Evolutionary conservation across 1,140 invertebrate species (phyloP).

Genomic region (Drosophila pseudoananassae): DNA sequence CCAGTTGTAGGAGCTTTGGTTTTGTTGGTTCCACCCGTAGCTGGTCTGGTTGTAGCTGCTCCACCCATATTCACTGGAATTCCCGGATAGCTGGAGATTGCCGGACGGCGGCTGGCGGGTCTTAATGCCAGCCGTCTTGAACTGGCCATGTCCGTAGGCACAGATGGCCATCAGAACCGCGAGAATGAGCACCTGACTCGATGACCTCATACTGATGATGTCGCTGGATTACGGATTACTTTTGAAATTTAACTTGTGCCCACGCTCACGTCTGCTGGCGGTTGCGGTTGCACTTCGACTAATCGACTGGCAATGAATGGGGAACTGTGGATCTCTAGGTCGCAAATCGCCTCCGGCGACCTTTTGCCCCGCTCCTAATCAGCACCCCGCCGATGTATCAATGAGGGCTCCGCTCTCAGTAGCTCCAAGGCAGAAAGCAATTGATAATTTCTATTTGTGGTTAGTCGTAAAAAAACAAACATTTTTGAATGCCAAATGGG

Average conservation of each 20-base stretch:
- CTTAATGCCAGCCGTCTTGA: conserved; percentile 78
- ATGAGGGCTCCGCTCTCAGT: conserved; percentile 47
- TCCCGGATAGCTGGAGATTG: conserved; percentile 54
- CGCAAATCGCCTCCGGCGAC: conserved; percentile 43
- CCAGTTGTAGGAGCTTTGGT: conserved; percentile 15
- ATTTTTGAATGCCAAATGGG: conserved; percentile 21
- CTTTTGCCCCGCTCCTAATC: conserved; percentile 50
- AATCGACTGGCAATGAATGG: conserved; percentile 29
- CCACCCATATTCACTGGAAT: conserved; percentile 34
- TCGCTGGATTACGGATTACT: conserved; percentile 26
- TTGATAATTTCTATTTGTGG: conserved; percentile 27
- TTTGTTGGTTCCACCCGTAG: conserved; percentile 1
- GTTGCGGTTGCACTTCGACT: conserved; percentile 70
- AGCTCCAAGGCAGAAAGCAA: conserved; percentile 12
- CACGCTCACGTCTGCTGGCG: conserved; percentile 54
- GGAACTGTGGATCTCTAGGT: conserved; percentile 22
- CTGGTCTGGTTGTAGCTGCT: conserved; percentile 5
- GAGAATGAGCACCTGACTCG: conserved; percentile 20
- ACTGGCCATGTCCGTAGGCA: conserved; percentile 35
- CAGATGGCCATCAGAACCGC: conserved; percentile 31
- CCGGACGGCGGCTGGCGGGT: conserved; percentile 65
- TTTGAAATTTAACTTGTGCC: conserved; percentile 8
- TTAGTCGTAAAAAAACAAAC: conserved; percentile 22
- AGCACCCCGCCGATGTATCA: conserved; percentile 54
- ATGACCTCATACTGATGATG: conserved; percentile 59